Evolutionary conservation across 2,888 invertebrate species (phyloP).

Genomic region (Syritta pipiens): DNA sequence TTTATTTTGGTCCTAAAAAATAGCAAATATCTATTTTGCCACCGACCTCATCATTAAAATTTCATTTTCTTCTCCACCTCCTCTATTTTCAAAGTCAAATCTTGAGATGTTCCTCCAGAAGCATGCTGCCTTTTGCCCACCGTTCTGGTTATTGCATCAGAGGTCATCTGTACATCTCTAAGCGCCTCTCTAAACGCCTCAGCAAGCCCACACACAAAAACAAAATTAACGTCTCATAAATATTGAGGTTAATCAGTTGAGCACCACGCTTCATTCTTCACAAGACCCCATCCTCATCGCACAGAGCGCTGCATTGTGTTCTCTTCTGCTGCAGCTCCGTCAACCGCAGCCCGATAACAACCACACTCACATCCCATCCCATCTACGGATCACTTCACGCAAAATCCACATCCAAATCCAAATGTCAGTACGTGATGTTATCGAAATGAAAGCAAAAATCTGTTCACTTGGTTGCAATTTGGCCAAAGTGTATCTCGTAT

Average conservation of each 20-base stretch:
- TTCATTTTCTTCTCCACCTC: no score
- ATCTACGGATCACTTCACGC: conserved; percentile 61
- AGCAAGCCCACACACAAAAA: conserved; percentile 11
- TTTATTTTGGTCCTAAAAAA: no score
- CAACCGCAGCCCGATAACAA: conserved; percentile 55
- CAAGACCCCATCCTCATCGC: no score
- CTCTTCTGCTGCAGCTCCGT: conserved; percentile 32
- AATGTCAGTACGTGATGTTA: conserved; percentile 46
- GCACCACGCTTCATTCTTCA: not conserved
- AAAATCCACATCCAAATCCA: no score
- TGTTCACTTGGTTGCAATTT: conserved; percentile 53
- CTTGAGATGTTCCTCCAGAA: no score
- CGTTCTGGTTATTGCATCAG: no score
- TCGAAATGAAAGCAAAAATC: conserved; percentile 23
- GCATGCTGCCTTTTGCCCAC: no score
- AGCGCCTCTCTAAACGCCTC: no score
- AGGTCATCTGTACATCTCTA: no score
- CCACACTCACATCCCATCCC: conserved; percentile 32
- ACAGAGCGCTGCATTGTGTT: conserved; percentile 5
- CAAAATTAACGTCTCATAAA: conserved; percentile 4
- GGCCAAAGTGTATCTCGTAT: conserved; percentile 12
- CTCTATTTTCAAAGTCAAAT: no score
- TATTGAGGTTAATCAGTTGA: conserved; percentile 32
- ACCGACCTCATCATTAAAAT: no score
- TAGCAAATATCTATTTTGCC: no score